Base-by-base conservation (phyloP, 2,797 vertebrate genomes). In the Loris lydekkerianus region DNA sequence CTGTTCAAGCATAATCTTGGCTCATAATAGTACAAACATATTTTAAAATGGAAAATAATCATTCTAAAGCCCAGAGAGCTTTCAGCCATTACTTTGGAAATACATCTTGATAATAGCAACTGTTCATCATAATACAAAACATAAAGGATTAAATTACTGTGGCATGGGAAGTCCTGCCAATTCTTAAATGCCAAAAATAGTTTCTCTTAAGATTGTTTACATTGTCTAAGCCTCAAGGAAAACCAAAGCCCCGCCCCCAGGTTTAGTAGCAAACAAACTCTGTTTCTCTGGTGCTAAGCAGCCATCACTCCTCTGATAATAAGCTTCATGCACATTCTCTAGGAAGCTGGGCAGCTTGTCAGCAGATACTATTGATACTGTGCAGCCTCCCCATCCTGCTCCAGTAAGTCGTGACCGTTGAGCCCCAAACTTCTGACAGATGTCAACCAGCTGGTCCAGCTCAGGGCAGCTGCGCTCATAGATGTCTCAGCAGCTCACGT, bases 341-440 rank as follows among this genome's bases (percentile, higher is more conserved):
- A 99, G 98, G 98, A 99, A 99, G 87, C 97, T 87, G 82, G 98
- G 97, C 94, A 99, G 98, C 97, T 98, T 99, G 84, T 99, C 99
- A 72, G 93, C 97, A 75, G 99, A 99, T 91, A 99, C 99, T 98
- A 99, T 99, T 89, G 99, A 99, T 87, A 99, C 99, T 0, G 99
- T 98, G 97, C 99, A 99, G 97, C 99, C 99, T 53, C 99, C 99
- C 99, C 99, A 99, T 92, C 99, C 99, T 91, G 99, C 99, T 94
- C 99, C 99, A 14, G 99, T 99, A 96, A 99, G 98, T 88, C 99
- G 99, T 90, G 99, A 99, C 29, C 99, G 99, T 29, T 99, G 97
- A 73, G 99, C 99, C 76, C 99, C 99, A 21, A 98, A 99, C 94
- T 98, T 99, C 98, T 34, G 98, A 96, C 99, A 99, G 98, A 99